Conservation (phyloP, 2,113 vertebrate genomes). For the Phalacrocorax carbo region DNA sequence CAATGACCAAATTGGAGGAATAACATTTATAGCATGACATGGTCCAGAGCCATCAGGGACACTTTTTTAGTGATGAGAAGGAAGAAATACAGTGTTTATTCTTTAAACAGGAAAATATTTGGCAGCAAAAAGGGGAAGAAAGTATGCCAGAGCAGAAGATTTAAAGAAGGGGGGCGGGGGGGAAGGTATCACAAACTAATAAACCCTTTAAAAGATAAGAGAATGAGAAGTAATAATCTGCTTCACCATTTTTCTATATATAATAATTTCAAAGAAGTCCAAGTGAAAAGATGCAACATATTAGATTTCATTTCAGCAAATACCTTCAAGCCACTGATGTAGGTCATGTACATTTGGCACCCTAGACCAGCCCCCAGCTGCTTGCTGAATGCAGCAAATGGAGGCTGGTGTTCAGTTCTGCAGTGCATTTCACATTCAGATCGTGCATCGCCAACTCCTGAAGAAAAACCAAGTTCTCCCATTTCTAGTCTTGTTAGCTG, state of each 20-base stretch:
- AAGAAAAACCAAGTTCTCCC: background rate
- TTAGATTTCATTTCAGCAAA: conserved; percentile 53
- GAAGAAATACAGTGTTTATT: background rate
- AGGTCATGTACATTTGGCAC: conserved; percentile 19
- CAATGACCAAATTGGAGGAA: background rate
- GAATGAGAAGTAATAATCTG: background rate
- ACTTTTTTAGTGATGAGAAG: background rate
- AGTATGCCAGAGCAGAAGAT: background rate
- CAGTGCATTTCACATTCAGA: background rate
- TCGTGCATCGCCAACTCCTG: background rate
- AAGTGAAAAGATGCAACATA: background rate
- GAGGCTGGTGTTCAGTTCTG: background rate
- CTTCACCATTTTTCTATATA: conserved; percentile 7
- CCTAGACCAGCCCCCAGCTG: conserved; percentile 42
- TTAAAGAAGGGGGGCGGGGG: background rate
- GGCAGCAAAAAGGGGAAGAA: background rate
- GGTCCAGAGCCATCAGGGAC: background rate
- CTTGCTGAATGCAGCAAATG: conserved; percentile 16
- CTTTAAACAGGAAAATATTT: background rate
- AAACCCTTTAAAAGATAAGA: conserved; percentile 24
- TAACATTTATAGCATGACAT: background rate
- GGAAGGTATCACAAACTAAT: background rate
- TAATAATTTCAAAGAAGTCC: conserved; percentile 34
- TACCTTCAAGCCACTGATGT: conserved; percentile 2
- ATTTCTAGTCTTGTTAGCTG: background rate